Base-by-base conservation (phyloP, 2,888 invertebrate species). In the Heliconius sara region DNA sequence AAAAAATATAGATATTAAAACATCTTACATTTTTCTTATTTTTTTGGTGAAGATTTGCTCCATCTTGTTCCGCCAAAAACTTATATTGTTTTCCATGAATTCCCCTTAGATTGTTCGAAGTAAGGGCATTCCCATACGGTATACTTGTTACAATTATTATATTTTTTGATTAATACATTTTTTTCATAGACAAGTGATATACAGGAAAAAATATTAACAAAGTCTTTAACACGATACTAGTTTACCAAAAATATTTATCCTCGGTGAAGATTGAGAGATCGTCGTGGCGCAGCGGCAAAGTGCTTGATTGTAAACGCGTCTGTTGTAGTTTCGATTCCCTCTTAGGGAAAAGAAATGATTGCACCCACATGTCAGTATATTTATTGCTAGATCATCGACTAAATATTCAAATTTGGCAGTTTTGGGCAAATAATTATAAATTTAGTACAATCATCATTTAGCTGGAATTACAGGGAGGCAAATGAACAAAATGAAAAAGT, bases 81-180 rank as follows among this genome's bases (percentile, higher is more conserved):
- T 79, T 75, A 75, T 75, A 75, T 79, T 79, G 75, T 75, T 79
- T 79, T 76, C 57, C 25, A 39, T 25, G 76, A 57, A 67, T 67
- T 76, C 68, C 76, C 76, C 25, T 67, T 76, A 57, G 76, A 67
- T 68, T 67, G 22, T 52, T 34, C 16, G 39, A 76, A 68, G 30
- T 76, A 76, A 76, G 34, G 47, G 34, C 16, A 19, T 57, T 76
- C 19, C 10, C 68, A 68, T 34, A 76, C 34, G 57, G 19, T 25
- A 12, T 57, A 70, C 27, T 60, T 68, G 13, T 43, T 43, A 27
- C 16, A 47, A 7, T 52, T 63, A 34, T 67, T 10, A 70, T 60
- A n/a, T n/a, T n/a, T n/a, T n/a, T 22, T 39, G 34, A 39, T 39
- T 39, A 39, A 39, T 39, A 39, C 0, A 9, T 9, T 39, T 39